Evolutionary conservation across 2,888 invertebrate species (phyloP).

Genomic region (Aphodius sticticus): DNA sequence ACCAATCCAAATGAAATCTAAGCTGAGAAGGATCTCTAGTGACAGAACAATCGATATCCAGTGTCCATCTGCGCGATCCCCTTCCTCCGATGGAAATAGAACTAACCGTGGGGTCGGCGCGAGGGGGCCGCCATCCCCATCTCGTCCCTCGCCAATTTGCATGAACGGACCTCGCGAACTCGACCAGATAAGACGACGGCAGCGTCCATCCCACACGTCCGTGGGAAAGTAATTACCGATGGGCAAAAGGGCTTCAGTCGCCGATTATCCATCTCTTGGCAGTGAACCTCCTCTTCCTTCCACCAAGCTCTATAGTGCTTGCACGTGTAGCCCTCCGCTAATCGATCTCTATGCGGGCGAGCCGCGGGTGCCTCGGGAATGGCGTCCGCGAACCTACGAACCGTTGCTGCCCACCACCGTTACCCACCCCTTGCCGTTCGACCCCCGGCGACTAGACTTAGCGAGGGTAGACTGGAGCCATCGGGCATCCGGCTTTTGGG

Average conservation of each 20-base stretch:
- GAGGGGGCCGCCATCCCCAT: not conserved
- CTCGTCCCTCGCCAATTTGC: not conserved
- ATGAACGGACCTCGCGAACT: conserved; percentile 4
- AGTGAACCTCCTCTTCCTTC: not conserved
- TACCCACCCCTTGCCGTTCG: conserved; percentile 7
- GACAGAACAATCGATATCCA: not conserved
- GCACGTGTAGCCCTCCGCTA: conserved; percentile 18
- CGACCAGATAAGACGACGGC: not conserved
- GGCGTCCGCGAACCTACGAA: conserved; percentile 21
- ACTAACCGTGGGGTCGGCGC: not conserved
- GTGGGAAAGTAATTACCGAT: not conserved
- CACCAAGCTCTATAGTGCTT: conserved; percentile 6
- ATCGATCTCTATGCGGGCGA: conserved; percentile 20
- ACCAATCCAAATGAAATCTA: not conserved
- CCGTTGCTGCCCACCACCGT: not conserved
- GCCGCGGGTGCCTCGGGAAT: conserved; percentile 23
- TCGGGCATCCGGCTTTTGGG: conserved; percentile 24
- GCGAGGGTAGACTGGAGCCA: conserved; percentile 11
- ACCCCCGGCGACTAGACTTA: conserved; percentile 9
- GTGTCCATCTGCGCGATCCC: not conserved
- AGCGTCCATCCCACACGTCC: not conserved
- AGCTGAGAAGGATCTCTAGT: not conserved
- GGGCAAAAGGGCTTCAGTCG: not conserved
- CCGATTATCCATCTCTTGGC: not conserved
- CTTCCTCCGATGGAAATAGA: not conserved